Evolutionary conservation across 2,797 vertebrate genomes (phyloP), one percentile per base, ranked within the genome.

Genomic region (Helicolenus hilgendorfi): DNA sequence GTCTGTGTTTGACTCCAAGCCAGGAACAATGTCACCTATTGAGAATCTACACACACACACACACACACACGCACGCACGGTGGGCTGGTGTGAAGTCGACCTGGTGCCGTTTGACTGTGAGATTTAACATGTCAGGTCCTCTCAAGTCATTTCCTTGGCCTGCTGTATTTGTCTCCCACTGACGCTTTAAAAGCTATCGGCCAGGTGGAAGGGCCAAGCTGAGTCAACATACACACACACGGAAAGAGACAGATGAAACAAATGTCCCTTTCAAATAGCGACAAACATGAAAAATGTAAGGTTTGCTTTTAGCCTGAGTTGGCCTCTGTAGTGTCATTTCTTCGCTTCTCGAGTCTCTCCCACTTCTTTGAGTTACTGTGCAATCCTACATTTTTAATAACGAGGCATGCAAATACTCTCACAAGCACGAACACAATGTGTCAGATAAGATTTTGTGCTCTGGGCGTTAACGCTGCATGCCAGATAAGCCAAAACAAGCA

Each of bases 41-140:
- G 77, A 88, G 81, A 85, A 88, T 26, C 63, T 65, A 36, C 26
- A 58, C 69, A 74, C 45, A 77, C 73, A 62, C 68, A 86, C 29
- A 69, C 59, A 80, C 59, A 31, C 67, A 79, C 64, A 29, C 31
- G 67, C 49, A 73, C 53, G 65, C 75, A 65, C 27, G n/a, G 13
- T 4, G 8, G 49, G 20, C 20, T 55, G 49, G 73, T 85, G 90
- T 73, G 63, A 83, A 68, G 76, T 35, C 0, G n/a, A 20, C 69
- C 83, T 33, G 82, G 10, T 89, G 86, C 77, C 89, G 89, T 94
- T 92, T 94, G 88, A 80, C 90, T 92, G 94, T 92, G 81, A 94
- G 79, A 91, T 94, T 92, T 90, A 86, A 93, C 93, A 91, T 82
- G 87, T 89, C 88, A 24, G 70, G n/a, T 80, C 38, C 83, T 72